phyloP scores from a whole-genome alignment of 2,113 vertebrate genomes.

The Agapornis roseicollis region DNA sequence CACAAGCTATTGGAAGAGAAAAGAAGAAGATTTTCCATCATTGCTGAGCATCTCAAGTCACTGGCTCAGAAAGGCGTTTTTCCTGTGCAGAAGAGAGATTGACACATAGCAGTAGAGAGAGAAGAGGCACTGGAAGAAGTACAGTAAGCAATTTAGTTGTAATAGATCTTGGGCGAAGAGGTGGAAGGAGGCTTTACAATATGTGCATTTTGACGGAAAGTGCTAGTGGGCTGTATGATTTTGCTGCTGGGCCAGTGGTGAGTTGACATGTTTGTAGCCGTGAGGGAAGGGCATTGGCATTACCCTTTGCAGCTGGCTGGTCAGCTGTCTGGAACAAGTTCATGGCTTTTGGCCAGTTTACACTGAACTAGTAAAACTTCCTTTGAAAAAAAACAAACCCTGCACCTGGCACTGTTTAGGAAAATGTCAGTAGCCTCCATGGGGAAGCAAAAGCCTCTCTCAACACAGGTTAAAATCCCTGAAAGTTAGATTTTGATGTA shows the following conservation, averaged over 20 bases:
- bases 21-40: not conserved
- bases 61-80: not conserved
- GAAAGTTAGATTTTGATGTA: not conserved
- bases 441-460: not conserved
- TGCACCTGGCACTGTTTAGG: not conserved
- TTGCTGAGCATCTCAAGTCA: not conserved
- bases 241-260: not conserved
- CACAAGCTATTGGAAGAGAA: not conserved
- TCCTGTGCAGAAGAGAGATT: not conserved
- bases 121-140: not conserved
- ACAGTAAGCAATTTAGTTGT: not conserved
- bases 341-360: slow-evolving; percentile 32
- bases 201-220: not conserved
- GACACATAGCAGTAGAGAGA: not conserved
- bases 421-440: not conserved
- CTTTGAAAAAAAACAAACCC: not conserved
- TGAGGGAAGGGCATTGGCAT: not conserved
- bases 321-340: slow-evolving; percentile 30
- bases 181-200: not conserved
- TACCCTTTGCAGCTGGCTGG: slow-evolving; percentile 1
- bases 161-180: not conserved
- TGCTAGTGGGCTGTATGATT: not conserved
- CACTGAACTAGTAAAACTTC: slow-evolving; percentile 15
- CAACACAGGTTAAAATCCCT: not conserved
- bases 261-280: not conserved